Percentiles rank a stretch among this genome's conserved stretches.
These are phyloP conservation scores for Hycleus cichorii DNA, from an alignment of 1,140 invertebrate species.

Conservation along the genomic window DNA sequence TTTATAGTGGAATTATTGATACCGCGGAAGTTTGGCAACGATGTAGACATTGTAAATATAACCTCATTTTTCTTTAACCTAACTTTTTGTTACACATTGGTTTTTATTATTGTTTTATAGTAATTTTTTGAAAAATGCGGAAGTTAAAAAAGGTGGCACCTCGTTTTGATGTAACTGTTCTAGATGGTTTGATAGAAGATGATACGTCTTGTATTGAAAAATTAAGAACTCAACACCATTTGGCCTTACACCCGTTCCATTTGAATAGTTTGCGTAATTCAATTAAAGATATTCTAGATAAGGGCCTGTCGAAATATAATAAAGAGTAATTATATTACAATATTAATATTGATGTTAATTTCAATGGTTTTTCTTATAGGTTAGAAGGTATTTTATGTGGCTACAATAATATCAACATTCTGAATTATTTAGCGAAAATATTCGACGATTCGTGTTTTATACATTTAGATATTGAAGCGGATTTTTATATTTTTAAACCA, in stretches of 20 bases:
- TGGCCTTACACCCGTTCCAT: conserved; percentile 53
- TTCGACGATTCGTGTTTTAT: conserved; percentile 51
- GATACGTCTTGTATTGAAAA: conserved; percentile 51
- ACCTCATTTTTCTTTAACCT: no score
- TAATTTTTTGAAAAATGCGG: conserved; percentile 5
- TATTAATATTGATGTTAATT: conserved; percentile 3
- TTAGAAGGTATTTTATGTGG: conserved; percentile 54
- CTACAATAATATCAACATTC: conserved; percentile 53
- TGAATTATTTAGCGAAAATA: conserved; percentile 47
- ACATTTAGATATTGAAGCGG: conserved; percentile 54
- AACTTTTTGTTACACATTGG: not conserved
- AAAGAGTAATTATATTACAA: conserved; percentile 41
- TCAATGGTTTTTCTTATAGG: conserved; percentile 31
- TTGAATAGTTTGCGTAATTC: conserved; percentile 48
- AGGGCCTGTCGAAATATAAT: conserved; percentile 48
- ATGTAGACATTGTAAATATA: no score
- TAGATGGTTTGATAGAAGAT: conserved; percentile 39
- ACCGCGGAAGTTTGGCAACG: no score
- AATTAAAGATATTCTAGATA: conserved; percentile 46
- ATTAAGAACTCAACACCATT: conserved; percentile 47
- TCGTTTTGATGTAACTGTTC: conserved; percentile 24
- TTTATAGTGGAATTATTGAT: no score
- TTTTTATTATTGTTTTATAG: not conserved
- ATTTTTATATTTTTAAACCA: conserved; percentile 58
- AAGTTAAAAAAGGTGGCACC: conserved; percentile 11